Base-by-base conservation (phyloP, 2,888 invertebrate genomes). In the Ctenicera cuprea region DNA sequence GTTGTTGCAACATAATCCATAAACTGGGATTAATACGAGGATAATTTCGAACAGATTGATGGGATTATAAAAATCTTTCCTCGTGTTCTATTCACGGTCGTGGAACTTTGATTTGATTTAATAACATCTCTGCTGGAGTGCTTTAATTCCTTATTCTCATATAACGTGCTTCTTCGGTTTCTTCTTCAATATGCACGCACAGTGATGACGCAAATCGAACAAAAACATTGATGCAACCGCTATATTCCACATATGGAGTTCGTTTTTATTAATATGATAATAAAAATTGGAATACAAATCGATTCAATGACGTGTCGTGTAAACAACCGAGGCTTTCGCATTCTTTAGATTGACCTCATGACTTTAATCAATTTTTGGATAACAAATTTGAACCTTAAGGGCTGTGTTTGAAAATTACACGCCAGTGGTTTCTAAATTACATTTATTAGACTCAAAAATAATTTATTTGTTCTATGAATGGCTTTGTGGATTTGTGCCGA, bases 191-290 rank as follows among this genome's bases (percentile, higher is more conserved):
- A 41, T 41, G 41, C 14, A 50, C 18, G 22, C 26, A 57, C 33
- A 33, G n/a, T 30, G 54, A 30, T 61, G 61, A 61, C 61, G 61
- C 22, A 64, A 26, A 30, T 30, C n/a, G 9, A 43, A 37, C 18
- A 45, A 64, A 64, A 64, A 64, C 33, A 48, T 30, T 14, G 33
- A 18, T 16, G 64, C 48, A 30, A 45, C 64, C 26, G 61, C 38
- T 43, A 41, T 22, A 14, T 48, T 41, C 61, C 41, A 61, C 64
- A 64, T 48, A 64, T 64, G 64, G 45, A 41, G n/a, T 5, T 11
- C 1, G 30, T 64, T 45, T 64, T 64, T 64, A 64, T 64, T 64
- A 64, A 64, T 37, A 64, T 64, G 45, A 37, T 64, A 45, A 64
- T 45, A 45, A 48, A 43, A 45, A 61, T 41, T 38, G 45, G 43